Base-by-base conservation (phyloP, 2,113 vertebrate species). In the Machaerirhynchus nigripectus region DNA sequence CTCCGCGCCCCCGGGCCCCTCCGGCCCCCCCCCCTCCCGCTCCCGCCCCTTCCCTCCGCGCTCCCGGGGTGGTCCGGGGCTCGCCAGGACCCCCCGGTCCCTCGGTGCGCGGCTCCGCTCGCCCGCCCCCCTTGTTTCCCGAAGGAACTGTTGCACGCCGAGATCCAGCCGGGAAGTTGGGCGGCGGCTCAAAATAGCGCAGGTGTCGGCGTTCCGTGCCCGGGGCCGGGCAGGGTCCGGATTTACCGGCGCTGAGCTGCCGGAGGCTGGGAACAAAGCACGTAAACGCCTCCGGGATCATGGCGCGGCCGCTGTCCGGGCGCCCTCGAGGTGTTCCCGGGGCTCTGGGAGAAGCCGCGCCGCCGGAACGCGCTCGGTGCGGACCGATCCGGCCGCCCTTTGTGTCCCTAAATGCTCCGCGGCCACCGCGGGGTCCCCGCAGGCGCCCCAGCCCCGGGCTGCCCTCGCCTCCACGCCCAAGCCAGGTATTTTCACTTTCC, bases 91-190 rank as follows among this genome's bases (percentile, higher is more conserved):
- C 39, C 65, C 6, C 24, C 14, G 53, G 15, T 63, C 1, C 46
- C 47, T 24, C 31, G n/a, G 49, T 13, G 26, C 53, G 26, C 57
- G 14, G 49, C 67, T 35, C 26, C 30, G 40, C 40, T 61, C 56
- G 65, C 74, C 65, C 56, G 75, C 46, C 20, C 15, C 6, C n/a
- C 15, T 4, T 0, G 42, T 3, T 52, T 22, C 67, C 49, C 9
- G n/a, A 7, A 73, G 91, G 79, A 94, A 91, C 92, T 94, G 96
- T 94, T 93, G 90, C 84, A 1, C 30, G 64, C 65, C n/a, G 44
- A 3, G 35, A 27, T 24, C 26, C 42, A 6, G 57, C 76, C n/a
- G 80, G 71, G 80, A 92, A 91, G 90, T 69, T 80, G 84, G 77
- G 90, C 77, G 55, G 59, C 44, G 59, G 75, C 95, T 89, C 24